Evolutionary conservation across 2,888 invertebrate genomes (phyloP).

Genomic region (Drosophila barbarae): DNA sequence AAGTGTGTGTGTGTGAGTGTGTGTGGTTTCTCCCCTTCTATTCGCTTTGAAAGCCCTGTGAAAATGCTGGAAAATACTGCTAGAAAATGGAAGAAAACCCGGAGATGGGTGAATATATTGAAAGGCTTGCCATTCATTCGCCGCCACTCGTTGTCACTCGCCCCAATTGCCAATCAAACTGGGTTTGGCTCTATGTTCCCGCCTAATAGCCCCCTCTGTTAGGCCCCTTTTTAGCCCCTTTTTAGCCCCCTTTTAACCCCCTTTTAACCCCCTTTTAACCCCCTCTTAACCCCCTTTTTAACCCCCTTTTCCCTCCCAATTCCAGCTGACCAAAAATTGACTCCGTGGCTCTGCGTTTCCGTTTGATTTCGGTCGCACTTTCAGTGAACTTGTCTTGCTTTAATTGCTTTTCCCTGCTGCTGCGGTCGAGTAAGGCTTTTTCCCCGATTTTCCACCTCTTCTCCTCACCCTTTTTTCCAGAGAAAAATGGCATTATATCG

Average conservation of each 20-base stretch:
- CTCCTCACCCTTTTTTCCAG: not conserved
- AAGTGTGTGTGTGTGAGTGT: constrained; percentile 13
- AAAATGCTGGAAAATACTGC: not conserved
- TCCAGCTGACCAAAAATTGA: constrained; percentile 11
- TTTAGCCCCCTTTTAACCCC: too few relatives aligned
- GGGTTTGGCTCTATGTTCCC: not conserved
- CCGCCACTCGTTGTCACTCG: constrained; percentile 23
- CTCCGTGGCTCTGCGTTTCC: constrained; percentile 12
- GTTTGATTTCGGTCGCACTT: constrained; percentile 18
- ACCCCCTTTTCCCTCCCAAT: not conserved
- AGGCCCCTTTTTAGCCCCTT: too few relatives aligned
- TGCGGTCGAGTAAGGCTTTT: constrained; percentile 49
- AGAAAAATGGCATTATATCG: constrained; percentile 32
- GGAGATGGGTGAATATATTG: constrained; percentile 2
- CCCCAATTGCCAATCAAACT: constrained; percentile 27
- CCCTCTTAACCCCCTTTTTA: not conserved
- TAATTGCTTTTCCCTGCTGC: constrained; percentile 68
- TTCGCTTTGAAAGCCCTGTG: not conserved
- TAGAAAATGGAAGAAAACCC: not conserved
- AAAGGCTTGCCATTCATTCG: constrained; percentile 20
- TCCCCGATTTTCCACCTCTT: not conserved
- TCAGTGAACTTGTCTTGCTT: constrained; percentile 50
- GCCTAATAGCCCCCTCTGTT: not conserved
- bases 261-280: too few relatives aligned
- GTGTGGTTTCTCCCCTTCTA: not conserved